Base-by-base conservation (phyloP, 2,797 vertebrate species). In the Scomberomorus guttatus region DNA sequence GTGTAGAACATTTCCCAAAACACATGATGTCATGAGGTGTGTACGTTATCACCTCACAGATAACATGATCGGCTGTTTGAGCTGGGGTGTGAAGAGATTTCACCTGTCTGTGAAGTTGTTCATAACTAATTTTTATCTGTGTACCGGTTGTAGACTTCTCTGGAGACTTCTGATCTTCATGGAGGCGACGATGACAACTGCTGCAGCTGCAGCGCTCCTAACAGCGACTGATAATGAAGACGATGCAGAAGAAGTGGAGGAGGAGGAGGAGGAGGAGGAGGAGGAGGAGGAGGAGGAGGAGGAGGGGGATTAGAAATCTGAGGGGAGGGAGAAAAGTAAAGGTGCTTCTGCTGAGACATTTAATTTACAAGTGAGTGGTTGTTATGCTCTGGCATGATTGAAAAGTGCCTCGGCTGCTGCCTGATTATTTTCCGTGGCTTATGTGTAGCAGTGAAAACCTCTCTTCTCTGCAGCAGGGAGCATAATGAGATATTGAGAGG, bases 401-500 rank as follows among this genome's bases (percentile, higher is more conserved):
- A 84, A 75, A 85, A 77, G 77, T 56, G 86, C 67, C 74, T 62
- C 24, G 62, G 73, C 82, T 70, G 46, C 80, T 9, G 64, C 64
- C 34, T 90, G 85, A 85, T 92, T 85, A 75, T 85, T 86, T 83
- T 68, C 55, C n/a, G 1, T 50, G 72, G 79, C 57, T 80, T 54
- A 50, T 57, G 27, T 61, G 67, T 54, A 48, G 78, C 83, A 27
- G 77, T 61, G 81, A 76, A 78, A 83, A 74, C 18, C 80, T 65
- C 50, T 77, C 75, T 76, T n/a, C 81, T 86, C 74, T 87, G 84
- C 90, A 81, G 84, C 85, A 24, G 84, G 85, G 79, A 82, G 74
- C 82, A 66, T 90, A 90, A 93, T 90, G 88, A 90, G 84, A 91
- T 85, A 80, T 74, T 72, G 89, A 81, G 87, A 81, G 84, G 71